Percentiles rank a stretch among this genome's conserved stretches.
Evolutionary conservation across 2,888 invertebrate genomes (phyloP).

Genomic region (Drosophila affinis): DNA sequence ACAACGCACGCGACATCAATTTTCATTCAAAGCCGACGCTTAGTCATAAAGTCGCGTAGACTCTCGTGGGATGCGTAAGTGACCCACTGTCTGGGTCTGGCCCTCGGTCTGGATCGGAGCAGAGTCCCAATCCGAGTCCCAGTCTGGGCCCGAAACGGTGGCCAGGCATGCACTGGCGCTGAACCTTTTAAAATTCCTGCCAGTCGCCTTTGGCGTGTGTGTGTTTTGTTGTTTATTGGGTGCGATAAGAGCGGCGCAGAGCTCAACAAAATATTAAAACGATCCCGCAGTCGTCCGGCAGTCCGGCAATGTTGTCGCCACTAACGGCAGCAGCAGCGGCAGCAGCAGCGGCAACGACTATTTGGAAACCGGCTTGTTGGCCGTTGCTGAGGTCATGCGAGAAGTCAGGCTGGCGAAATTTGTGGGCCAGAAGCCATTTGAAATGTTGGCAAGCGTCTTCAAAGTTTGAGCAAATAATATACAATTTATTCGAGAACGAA

Average conservation of each 20-base stretch:
- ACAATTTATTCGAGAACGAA: slow-evolving; percentile 6
- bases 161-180: slow-evolving; percentile 57
- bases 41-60: slow-evolving; percentile 72
- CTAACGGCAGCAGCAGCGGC: slow-evolving; percentile 7
- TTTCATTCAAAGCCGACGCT: slow-evolving; percentile 59
- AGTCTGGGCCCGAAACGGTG: slow-evolving; percentile 32
- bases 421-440: neutral
- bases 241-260: slow-evolving; percentile 69
- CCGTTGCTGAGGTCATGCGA: slow-evolving; percentile 53
- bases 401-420: slow-evolving; percentile 23
- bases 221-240: slow-evolving; percentile 73
- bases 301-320: slow-evolving; percentile 1
- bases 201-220: slow-evolving; percentile 66
- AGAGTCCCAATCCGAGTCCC: neutral
- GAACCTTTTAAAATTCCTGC: slow-evolving; percentile 82
- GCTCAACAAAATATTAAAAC: slow-evolving; percentile 63
- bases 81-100: slow-evolving; percentile 64
- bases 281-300: slow-evolving; percentile 46
- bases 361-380: slow-evolving; percentile 64
- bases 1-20: slow-evolving; percentile 78
- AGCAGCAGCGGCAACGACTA: slow-evolving; percentile 16
- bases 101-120: slow-evolving; percentile 2
- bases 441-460: neutral
- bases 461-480: slow-evolving; percentile 3
- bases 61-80: slow-evolving; percentile 67